Conservation (phyloP, 35 echinoderm and acorn worm species). For the Patiria miniata region DNA sequence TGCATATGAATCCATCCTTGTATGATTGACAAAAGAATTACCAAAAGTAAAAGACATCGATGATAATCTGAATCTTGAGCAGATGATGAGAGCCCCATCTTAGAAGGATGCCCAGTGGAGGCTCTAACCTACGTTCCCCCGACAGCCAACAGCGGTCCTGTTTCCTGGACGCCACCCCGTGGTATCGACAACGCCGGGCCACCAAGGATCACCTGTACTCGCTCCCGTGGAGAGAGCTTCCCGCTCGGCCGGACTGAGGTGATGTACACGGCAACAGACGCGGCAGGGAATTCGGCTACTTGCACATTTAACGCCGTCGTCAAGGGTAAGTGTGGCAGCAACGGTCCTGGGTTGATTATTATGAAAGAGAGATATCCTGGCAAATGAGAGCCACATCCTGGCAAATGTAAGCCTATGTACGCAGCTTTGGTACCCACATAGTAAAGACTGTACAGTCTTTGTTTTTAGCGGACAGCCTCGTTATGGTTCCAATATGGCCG, state of each 20-base stretch:
- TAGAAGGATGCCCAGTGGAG: constrained; percentile 7
- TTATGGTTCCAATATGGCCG: no score
- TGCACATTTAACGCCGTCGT: constrained; percentile 54
- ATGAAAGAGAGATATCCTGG: no score
- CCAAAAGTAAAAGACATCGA: no score
- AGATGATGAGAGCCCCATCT: neutral
- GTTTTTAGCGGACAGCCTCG: no score
- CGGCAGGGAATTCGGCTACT: constrained; percentile 50
- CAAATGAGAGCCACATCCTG: no score
- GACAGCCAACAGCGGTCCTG: neutral
- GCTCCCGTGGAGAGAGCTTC: constrained; percentile 35
- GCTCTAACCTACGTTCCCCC: neutral
- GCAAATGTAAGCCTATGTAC: no score
- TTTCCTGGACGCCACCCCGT: neutral
- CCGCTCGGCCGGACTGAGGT: constrained; percentile 51
- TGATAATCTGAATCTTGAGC: neutral
- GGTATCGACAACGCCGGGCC: neutral
- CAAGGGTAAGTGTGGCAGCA: constrained; percentile 33
- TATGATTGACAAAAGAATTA: no score
- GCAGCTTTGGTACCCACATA: no score
- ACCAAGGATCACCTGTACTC: neutral
- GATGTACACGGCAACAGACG: constrained; percentile 64
- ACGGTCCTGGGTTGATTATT: no score
- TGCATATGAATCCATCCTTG: no score
- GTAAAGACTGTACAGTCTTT: no score